Percentiles rank a stretch among this genome's conserved stretches.
phyloP scores from a whole-genome alignment of 2,113 vertebrate species.

The Oenanthe oenanthe region DNA sequence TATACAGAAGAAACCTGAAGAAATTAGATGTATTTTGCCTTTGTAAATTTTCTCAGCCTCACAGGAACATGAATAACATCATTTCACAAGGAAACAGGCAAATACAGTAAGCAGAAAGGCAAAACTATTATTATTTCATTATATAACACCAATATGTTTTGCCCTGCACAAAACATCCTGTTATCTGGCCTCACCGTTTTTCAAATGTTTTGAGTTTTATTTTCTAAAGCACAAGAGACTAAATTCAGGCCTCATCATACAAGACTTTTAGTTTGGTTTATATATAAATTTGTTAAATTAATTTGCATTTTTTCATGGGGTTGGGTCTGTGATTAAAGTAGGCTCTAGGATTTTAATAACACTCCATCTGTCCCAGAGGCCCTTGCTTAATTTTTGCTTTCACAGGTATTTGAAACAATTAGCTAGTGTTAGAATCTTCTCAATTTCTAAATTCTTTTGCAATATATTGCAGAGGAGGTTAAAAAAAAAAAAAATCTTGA shows the following conservation, averaged over 20 bases:
- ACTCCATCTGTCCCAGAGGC: conserved; percentile 2
- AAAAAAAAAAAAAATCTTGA: not conserved
- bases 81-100: not conserved
- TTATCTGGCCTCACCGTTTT: not conserved
- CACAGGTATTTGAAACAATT: not conserved
- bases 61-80: not conserved
- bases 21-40: not conserved
- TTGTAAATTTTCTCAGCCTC: not conserved
- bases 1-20: not conserved
- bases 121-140: conserved; percentile 7
- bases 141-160: not conserved
- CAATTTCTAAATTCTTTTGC: not conserved
- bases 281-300: not conserved
- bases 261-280: not conserved
- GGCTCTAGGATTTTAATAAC: conserved; percentile 17
- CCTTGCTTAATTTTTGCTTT: conserved; percentile 14
- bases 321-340: not conserved
- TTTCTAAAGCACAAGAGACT: not conserved
- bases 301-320: not conserved
- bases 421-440: not conserved
- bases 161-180: not conserved
- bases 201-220: not conserved
- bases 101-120: not conserved
- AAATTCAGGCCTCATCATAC: not conserved
- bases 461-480: not conserved